Evolutionary conservation across 2,797 vertebrate genomes (phyloP).

Genomic region (Choloepus didactylus): DNA sequence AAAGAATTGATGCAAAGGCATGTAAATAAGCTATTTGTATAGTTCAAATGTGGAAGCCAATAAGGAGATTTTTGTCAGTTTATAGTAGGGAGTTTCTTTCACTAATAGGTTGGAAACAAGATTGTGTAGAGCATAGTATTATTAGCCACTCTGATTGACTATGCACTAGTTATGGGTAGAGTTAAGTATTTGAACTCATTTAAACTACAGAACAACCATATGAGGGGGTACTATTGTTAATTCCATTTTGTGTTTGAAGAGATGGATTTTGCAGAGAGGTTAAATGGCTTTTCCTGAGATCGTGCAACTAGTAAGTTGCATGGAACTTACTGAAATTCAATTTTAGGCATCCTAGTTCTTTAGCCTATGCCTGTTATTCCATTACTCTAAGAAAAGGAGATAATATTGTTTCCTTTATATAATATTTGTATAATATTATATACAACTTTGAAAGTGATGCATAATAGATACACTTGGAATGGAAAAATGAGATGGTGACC

Average conservation of each 20-base stretch:
- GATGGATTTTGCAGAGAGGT: neutral
- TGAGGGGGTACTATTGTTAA: neutral
- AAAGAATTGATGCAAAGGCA: neutral
- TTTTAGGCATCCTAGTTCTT: neutral
- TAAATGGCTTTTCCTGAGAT: neutral
- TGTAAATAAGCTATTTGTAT: neutral
- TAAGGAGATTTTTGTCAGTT: neutral
- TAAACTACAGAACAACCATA: neutral
- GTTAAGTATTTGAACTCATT: constrained; percentile 31
- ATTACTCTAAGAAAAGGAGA: neutral
- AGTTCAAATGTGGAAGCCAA: neutral
- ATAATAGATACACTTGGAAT: neutral
- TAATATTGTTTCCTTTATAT: too few species aligned
- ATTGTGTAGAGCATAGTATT: neutral
- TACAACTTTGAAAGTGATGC: neutral
- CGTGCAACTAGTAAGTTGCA: neutral
- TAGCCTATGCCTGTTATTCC: neutral
- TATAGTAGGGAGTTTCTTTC: neutral
- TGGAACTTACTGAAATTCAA: neutral
- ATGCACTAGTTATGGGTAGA: neutral
- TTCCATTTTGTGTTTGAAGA: neutral
- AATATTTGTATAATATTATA: neutral
- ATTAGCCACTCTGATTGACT: neutral
- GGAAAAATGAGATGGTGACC: neutral
- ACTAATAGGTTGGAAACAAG: neutral